Evolutionary conservation across 1,140 invertebrate species (phyloP).

Genomic region (Ditylenchus dipsaci): DNA sequence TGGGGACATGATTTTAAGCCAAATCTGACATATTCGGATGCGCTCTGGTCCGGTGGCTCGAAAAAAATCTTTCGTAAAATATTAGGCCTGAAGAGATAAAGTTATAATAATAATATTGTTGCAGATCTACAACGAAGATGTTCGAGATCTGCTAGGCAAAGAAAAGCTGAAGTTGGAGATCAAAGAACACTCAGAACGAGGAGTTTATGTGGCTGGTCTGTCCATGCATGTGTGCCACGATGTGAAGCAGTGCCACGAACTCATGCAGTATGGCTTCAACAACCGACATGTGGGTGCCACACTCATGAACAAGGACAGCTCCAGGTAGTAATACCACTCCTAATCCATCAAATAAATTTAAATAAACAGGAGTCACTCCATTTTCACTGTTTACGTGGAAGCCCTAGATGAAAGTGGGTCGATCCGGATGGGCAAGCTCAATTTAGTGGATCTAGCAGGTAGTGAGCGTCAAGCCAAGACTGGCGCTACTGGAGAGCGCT

Average conservation of each 20-base stretch:
- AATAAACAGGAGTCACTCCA: constrained; percentile 60
- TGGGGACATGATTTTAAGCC: too few species aligned
- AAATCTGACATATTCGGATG: too few species aligned
- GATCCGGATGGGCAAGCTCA: constrained; percentile 74
- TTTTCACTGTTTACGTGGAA: constrained; percentile 71
- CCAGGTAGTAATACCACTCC: too few species aligned
- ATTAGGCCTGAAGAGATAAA: too few species aligned
- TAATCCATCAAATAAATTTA: too few species aligned
- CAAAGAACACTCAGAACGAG: constrained; percentile 75
- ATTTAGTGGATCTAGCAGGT: constrained; percentile 73
- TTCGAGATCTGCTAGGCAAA: constrained; percentile 76
- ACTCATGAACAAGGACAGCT: constrained; percentile 79
- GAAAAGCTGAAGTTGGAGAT: constrained; percentile 69
- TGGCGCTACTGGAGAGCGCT: constrained; percentile 78
- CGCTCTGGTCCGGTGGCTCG: too few species aligned
- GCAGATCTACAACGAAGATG: constrained; percentile 76
- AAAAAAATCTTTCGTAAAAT: too few species aligned
- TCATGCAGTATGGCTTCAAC: constrained; percentile 73
- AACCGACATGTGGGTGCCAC: constrained; percentile 74
- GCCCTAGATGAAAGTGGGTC: constrained; percentile 65
- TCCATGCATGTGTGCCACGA: constrained; percentile 73
- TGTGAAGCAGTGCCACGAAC: constrained; percentile 69
- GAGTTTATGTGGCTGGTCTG: constrained; percentile 73
- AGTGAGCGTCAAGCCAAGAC: constrained; percentile 65
- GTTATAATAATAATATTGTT: neutral